phyloP scores from a whole-genome alignment of 2,888 invertebrate genomes.

The Ernsta delagoae region DNA sequence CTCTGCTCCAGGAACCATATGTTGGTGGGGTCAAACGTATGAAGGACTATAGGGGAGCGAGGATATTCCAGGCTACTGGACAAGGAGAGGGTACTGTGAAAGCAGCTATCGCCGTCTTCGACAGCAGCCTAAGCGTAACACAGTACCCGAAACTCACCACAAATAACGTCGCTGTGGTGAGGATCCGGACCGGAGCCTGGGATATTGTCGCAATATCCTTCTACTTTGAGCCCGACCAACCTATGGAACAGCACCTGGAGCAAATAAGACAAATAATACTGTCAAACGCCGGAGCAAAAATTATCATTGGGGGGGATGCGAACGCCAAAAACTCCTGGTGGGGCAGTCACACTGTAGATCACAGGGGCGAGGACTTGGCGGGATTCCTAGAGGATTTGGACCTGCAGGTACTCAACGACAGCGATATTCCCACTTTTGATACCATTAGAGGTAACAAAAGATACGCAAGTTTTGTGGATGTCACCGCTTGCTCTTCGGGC shows the following conservation, averaged over 20 bases:
- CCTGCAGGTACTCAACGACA: conserved; percentile 39
- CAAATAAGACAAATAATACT: neutral
- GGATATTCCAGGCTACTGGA: conserved; percentile 21
- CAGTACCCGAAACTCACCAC: conserved; percentile 22
- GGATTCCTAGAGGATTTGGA: neutral
- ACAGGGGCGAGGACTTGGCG: conserved; percentile 6
- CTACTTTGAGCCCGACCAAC: conserved; percentile 1
- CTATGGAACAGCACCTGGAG: neutral
- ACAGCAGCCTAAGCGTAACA: conserved; percentile 10
- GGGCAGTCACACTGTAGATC: neutral
- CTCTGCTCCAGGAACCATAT: conserved; percentile 18
- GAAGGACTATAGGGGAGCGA: conserved; percentile 9
- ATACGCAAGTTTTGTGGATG: conserved; percentile 35
- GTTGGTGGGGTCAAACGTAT: conserved; percentile 9
- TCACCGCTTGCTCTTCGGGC: conserved; percentile 35
- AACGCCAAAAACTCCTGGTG: conserved; percentile 9
- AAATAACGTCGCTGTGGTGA: neutral
- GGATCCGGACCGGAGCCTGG: neutral
- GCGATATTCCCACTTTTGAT: conserved; percentile 40
- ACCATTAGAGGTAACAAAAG: conserved; percentile 17
- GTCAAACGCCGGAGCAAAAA: neutral
- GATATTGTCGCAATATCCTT: neutral
- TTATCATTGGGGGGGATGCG: neutral
- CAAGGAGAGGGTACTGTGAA: conserved; percentile 23
- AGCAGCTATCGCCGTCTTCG: conserved; percentile 29